A percentile compares a stretch with the other conserved stretches of the same genome.
These are phyloP conservation scores for Pedionomus torquatus DNA, from an alignment of 2,113 vertebrate species.

Conservation along the genomic window DNA sequence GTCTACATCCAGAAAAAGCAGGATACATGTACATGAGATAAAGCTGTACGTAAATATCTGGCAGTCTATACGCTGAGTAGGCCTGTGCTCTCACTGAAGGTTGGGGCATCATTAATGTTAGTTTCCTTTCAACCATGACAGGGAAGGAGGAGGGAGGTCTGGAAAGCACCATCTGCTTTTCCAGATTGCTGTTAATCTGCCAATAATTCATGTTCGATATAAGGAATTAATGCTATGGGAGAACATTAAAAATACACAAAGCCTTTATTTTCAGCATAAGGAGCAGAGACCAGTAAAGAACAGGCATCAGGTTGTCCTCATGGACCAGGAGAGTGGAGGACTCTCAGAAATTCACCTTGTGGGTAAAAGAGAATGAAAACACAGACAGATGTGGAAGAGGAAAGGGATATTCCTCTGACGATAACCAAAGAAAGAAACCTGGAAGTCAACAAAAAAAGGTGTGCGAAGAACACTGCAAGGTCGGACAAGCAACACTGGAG, in stretches of 20 bases:
- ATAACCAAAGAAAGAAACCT: background rate
- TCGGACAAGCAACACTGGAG: background rate
- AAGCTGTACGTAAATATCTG: conserved; percentile 22
- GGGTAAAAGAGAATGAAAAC: background rate
- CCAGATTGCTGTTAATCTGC: conserved; percentile 71
- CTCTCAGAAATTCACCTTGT: background rate
- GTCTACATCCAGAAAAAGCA: conserved; percentile 21
- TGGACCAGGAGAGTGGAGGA: background rate
- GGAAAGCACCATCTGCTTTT: conserved; percentile 72
- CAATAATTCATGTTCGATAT: conserved; percentile 65
- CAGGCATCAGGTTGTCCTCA: background rate
- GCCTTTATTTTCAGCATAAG: background rate
- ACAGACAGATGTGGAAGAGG: background rate
- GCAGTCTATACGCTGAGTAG: conserved; percentile 40
- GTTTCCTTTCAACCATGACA: conserved; percentile 69
- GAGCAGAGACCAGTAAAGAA: background rate
- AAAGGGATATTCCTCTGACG: background rate
- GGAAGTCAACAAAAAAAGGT: background rate
- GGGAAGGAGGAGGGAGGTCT: conserved; percentile 62
- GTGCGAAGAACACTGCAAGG: background rate
- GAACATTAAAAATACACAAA: conserved; percentile 20
- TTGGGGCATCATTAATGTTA: conserved; percentile 52
- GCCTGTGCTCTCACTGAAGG: conserved; percentile 39
- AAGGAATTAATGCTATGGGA: conserved; percentile 63
- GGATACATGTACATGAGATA: background rate